phyloP scores from a whole-genome alignment of 2,888 invertebrate genomes.

The Seira sanloemensis region DNA sequence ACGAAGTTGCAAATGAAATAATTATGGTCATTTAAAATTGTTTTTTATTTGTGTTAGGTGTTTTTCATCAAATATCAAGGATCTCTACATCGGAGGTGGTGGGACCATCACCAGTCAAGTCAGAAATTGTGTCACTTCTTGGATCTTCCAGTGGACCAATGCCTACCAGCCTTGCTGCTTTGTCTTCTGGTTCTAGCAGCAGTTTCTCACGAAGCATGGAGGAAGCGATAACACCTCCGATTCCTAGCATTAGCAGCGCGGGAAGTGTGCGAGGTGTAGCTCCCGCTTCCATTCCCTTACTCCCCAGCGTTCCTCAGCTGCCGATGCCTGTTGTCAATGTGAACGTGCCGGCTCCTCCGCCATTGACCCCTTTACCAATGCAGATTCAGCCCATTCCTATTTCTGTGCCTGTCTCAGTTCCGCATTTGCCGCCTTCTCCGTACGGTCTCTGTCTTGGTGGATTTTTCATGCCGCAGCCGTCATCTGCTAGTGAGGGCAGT shows the following conservation, averaged over 20 bases:
- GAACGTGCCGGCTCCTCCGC: slow-evolving; percentile 57
- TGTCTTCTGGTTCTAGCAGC: slow-evolving; percentile 30
- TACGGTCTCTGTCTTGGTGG: slow-evolving; percentile 69
- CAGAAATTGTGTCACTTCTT: slow-evolving; percentile 70
- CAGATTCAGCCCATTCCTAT: slow-evolving; percentile 60
- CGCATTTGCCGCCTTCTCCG: slow-evolving; percentile 64
- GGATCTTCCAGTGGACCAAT: slow-evolving; percentile 57
- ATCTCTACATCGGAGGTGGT: slow-evolving; percentile 72
- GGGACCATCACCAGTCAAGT: slow-evolving; percentile 72
- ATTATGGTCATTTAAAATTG: not conserved
- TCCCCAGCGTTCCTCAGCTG: slow-evolving; percentile 59
- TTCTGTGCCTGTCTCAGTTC: slow-evolving; percentile 51
- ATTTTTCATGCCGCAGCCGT: slow-evolving; percentile 67
- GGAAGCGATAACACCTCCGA: slow-evolving; percentile 27
- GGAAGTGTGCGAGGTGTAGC: slow-evolving; percentile 34
- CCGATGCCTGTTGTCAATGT: slow-evolving; percentile 66
- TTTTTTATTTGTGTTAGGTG: slow-evolving; percentile 58
- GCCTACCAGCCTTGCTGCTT: slow-evolving; percentile 32
- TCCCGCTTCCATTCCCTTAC: slow-evolving; percentile 53
- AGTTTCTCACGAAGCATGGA: slow-evolving; percentile 45
- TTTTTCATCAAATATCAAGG: slow-evolving; percentile 73
- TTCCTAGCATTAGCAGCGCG: slow-evolving; percentile 42
- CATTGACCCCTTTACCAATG: slow-evolving; percentile 61
- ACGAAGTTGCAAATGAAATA: not conserved
- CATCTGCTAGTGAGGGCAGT: slow-evolving; percentile 36